Evolutionary conservation across 2,113 vertebrate species (phyloP), one percentile per base, ranked within the genome.

Genomic region (Plestiodon gilberti): DNA sequence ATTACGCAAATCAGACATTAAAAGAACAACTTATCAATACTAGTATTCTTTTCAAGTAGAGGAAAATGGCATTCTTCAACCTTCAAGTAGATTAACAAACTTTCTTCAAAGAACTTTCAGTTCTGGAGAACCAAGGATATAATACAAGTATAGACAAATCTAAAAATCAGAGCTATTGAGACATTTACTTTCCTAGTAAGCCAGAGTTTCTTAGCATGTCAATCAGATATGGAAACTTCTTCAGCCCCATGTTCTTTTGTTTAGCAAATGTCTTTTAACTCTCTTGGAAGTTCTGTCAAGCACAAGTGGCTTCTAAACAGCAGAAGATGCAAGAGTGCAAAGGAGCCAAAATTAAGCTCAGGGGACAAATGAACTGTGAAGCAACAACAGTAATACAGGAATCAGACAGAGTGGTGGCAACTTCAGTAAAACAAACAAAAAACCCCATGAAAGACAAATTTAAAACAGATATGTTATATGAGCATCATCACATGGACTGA

Each of bases 141-240:
- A 87, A n/a, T 43, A 81, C 71, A 87, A 83, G 43, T 33, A 28
- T 35, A 48, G 69, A 0, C 55, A 6, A 1, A 22, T 55, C 35
- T 40, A 71, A 0, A 22, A 65, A 55, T 88, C 59, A 83, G 30
- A 43, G 28, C 59, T 86, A 15, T n/a, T 28, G 74, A 15, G 14
- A 64, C 25, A 84, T 92, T 89, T 89, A 48, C 64, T 79, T 62
- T 62, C 22, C 74, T 78, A 80, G 33, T 78, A 80, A 89, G 43
- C 89, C 30, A 64, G 91, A 88, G 80, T 89, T 62, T 74, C 0
- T 1, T 67, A 85, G 77, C 9, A 7, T 33, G 7, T 43, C 25
- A n/a, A 57, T 17, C 7, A 22, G 30, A 64, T 40, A 86, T 78
- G 65, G 80, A 91, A 82, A 89, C 76, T 78, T n/a, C 17, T 20